Conservation (phyloP, 2,113 vertebrate genomes). For the Chascanopsetta lugubris region DNA sequence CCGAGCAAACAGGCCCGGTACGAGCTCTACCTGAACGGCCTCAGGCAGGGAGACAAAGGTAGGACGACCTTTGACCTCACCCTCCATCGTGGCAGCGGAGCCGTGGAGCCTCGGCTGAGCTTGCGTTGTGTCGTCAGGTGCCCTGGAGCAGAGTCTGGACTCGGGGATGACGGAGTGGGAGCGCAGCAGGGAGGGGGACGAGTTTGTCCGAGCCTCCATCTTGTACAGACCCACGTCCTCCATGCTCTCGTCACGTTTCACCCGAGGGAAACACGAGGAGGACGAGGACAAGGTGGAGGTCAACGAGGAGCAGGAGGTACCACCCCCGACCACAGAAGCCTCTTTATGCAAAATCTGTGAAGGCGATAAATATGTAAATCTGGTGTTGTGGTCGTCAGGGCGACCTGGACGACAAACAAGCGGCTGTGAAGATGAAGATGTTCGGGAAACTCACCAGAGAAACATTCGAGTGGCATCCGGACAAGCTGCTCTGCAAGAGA, state of each 20-base stretch:
- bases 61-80: background rate
- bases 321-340: background rate
- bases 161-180: slow-evolving; percentile 90
- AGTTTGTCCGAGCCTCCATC: slow-evolving; percentile 88
- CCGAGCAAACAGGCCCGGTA: slow-evolving; percentile 93
- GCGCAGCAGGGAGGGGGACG: slow-evolving; percentile 86
- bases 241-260: slow-evolving; percentile 87
- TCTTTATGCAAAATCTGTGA: too few species aligned
- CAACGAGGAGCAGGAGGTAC: slow-evolving; percentile 86
- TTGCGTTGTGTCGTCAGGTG: slow-evolving; percentile 64
- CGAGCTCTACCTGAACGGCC: slow-evolving; percentile 83
- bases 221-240: slow-evolving; percentile 85
- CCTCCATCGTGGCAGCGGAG: background rate
- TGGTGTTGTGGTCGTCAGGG: slow-evolving; percentile 72
- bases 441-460: slow-evolving; percentile 95
- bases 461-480: slow-evolving; percentile 92
- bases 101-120: background rate
- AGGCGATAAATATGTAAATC: background rate
- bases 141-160: slow-evolving; percentile 84
- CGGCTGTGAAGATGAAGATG: slow-evolving; percentile 94
- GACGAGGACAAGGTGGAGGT: slow-evolving; percentile 86
- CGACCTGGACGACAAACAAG: slow-evolving; percentile 85
- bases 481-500: slow-evolving; percentile 92
- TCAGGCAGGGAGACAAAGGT: slow-evolving; percentile 88
- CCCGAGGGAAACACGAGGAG: slow-evolving; percentile 82